A percentile compares a stretch with the other conserved stretches of the same genome.
These are phyloP conservation scores for Diabrotica virgifera DNA, from an alignment of 1,140 invertebrate genomes.

Conservation along the genomic window DNA sequence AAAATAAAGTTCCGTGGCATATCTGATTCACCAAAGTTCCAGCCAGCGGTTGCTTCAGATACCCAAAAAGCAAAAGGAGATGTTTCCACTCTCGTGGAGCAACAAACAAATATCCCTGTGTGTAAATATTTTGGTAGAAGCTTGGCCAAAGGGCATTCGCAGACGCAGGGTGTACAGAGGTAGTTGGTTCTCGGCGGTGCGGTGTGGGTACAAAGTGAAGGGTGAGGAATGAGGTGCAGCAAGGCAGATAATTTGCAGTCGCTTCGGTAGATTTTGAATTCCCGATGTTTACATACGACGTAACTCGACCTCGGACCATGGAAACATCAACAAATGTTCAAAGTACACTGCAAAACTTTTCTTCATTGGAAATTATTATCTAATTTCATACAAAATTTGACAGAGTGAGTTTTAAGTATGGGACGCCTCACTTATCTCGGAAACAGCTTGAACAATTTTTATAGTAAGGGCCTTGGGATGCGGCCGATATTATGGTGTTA, in stretches of 20 bases:
- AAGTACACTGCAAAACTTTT: not conserved
- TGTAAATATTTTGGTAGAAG: constrained; percentile 17
- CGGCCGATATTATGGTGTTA: too few relatives aligned
- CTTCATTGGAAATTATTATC: too few relatives aligned
- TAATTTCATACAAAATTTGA: too few relatives aligned
- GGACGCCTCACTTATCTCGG: too few relatives aligned
- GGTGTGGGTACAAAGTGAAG: constrained; percentile 11
- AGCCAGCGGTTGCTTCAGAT: too few relatives aligned
- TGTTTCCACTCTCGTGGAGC: not conserved
- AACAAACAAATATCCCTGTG: constrained; percentile 4
- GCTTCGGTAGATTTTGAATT: constrained; percentile 18
- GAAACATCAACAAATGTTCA: constrained; percentile 22
- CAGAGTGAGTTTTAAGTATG: too few relatives aligned
- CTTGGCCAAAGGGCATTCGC: constrained; percentile 12
- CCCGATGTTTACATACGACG: constrained; percentile 20
- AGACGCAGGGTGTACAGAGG: not conserved
- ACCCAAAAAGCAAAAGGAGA: too few relatives aligned
- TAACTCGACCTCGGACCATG: constrained; percentile 17
- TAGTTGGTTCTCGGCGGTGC: not conserved
- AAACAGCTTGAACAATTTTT: too few relatives aligned
- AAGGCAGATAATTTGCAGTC: constrained; percentile 20
- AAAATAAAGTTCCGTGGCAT: too few relatives aligned
- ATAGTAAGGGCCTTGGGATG: too few relatives aligned
- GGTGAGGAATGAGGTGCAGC: constrained; percentile 27
- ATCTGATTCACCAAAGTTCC: too few relatives aligned